A percentile compares a stretch with the other conserved stretches of the same genome.
These are phyloP conservation scores for Pelmatolapia mariae DNA, from an alignment of 2,113 vertebrate species.

Conservation along the genomic window DNA sequence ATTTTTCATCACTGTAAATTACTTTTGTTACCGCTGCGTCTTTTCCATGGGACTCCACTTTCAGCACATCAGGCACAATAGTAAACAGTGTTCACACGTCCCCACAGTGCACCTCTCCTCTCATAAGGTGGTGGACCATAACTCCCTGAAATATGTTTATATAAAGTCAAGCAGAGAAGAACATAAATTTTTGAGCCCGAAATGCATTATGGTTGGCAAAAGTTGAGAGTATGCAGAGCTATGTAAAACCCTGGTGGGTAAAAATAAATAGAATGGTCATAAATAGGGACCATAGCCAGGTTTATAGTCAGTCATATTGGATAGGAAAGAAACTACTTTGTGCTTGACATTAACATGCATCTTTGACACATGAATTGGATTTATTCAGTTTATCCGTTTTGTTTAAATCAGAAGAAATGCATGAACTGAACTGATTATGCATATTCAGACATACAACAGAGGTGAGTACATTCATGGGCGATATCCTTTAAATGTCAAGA, in stretches of 20 bases:
- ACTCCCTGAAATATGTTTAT: slow-evolving; percentile 34
- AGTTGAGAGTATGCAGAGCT: not conserved
- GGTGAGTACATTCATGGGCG: not conserved
- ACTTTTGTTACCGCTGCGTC: slow-evolving; percentile 3
- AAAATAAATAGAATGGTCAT: not conserved
- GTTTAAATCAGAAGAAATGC: not conserved
- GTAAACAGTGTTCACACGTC: slow-evolving; percentile 29
- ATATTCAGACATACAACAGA: not conserved
- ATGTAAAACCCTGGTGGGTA: not conserved
- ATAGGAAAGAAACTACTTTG: not conserved
- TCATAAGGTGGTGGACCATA: slow-evolving; percentile 5
- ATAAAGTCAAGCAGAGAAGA: not conserved
- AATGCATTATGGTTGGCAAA: not conserved
- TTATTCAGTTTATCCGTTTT: not conserved
- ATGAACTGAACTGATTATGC: not conserved
- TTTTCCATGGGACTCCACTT: not conserved
- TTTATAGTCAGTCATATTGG: not conserved
- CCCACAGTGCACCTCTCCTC: slow-evolving; percentile 14
- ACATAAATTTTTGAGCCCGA: not conserved
- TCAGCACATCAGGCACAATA: not conserved
- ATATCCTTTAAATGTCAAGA: not conserved
- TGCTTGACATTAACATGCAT: not conserved
- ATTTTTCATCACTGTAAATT: slow-evolving; percentile 35
- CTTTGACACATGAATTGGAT: not conserved
- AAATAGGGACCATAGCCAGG: not conserved